Conservation (phyloP, 2,797 vertebrate genomes). For the Graptemys geographica region DNA sequence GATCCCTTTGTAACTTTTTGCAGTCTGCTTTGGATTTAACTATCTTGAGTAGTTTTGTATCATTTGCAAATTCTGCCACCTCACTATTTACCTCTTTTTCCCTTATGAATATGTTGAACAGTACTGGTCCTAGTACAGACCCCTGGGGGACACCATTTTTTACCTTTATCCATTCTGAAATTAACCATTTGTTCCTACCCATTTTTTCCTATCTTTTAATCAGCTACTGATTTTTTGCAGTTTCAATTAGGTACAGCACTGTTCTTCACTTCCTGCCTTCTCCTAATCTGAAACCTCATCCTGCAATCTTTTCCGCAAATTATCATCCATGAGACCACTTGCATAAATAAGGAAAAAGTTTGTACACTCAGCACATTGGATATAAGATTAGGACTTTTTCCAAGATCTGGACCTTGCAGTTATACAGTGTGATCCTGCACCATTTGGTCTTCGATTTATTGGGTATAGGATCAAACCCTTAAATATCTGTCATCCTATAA, state of each 20-base stretch:
- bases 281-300: neutral
- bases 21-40: too few relatives aligned
- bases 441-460: neutral
- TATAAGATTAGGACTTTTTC: neutral
- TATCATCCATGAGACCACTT: constrained; percentile 18
- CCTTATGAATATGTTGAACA: too few relatives aligned
- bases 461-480: rapidly evolving
- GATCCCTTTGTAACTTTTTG: too few relatives aligned
- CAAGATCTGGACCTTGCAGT: neutral
- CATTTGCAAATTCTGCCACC: too few relatives aligned
- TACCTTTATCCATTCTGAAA: too few relatives aligned
- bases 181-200: too few relatives aligned
- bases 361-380: constrained; percentile 36
- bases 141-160: too few relatives aligned
- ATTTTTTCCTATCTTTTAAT: too few relatives aligned
- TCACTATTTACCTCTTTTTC: too few relatives aligned
- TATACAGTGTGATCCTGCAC: neutral
- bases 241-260: neutral
- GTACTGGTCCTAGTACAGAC: too few relatives aligned
- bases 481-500: neutral
- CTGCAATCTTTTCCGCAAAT: constrained; percentile 43
- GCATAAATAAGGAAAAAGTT: constrained; percentile 18
- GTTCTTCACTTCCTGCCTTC: neutral
- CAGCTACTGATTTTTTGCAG: neutral
- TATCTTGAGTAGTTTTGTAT: too few relatives aligned